Percentiles rank a stretch among this genome's conserved stretches.
These are phyloP conservation scores for Calameuta filiformis DNA, from an alignment of 2,888 invertebrate genomes.

Conservation along the genomic window DNA sequence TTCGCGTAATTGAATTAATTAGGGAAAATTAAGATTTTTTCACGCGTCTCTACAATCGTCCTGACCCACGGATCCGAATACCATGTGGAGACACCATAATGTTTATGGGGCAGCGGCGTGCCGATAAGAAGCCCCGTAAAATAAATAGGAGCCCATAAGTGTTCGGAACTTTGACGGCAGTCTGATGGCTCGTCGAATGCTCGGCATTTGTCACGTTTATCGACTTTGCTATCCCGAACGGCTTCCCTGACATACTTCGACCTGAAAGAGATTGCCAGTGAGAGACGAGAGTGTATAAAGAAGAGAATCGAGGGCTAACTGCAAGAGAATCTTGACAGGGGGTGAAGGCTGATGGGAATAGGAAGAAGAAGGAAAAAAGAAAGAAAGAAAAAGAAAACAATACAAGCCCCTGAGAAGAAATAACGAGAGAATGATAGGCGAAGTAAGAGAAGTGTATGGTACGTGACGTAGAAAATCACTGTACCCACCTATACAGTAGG, in stretches of 20 bases:
- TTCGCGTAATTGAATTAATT: too few species aligned
- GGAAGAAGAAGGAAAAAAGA: too few species aligned
- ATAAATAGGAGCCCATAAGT: conserved; percentile 50
- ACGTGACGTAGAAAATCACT: too few species aligned
- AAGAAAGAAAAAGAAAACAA: too few species aligned
- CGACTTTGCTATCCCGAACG: conserved; percentile 35
- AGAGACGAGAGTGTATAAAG: background rate
- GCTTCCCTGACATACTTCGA: conserved; percentile 10
- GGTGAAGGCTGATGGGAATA: too few species aligned
- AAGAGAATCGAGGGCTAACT: background rate
- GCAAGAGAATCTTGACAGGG: background rate
- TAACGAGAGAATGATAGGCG: too few species aligned
- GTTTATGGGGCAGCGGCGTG: conserved; percentile 58
- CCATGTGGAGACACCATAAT: conserved; percentile 23
- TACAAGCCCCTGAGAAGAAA: too few species aligned
- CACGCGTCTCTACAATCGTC: background rate
- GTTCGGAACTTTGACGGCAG: conserved; percentile 26
- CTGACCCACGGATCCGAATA: background rate
- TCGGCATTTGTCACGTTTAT: conserved; percentile 55
- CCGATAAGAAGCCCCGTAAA: conserved; percentile 59
- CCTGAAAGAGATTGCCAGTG: background rate
- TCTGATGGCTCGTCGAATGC: conserved; percentile 8
- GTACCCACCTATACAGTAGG: too few species aligned
- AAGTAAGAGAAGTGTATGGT: too few species aligned
- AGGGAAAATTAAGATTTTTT: too few species aligned